Base-by-base conservation (phyloP, 2,113 vertebrate genomes). In the Mustelus asterias region DNA sequence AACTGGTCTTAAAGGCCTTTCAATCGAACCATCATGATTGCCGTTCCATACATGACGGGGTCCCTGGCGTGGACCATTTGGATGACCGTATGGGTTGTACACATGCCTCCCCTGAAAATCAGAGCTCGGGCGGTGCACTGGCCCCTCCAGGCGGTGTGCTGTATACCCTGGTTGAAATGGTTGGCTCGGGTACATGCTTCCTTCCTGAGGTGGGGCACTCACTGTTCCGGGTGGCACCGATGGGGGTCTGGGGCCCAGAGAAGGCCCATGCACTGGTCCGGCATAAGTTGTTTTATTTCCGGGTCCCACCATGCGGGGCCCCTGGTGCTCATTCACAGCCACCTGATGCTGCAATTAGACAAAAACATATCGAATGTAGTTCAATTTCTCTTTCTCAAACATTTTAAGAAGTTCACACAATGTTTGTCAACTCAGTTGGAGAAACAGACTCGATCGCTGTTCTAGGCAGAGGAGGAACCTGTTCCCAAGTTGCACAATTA, bases 21-120 rank as follows among this genome's bases (percentile, higher is more conserved):
- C 96, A 97, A 98, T 72, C 0, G 97, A 0, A 22, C 97, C 72
- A 96, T 97, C 97, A 0, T 98, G 98, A 96, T 98, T 97, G 96
- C 98, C 98, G 0, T 98, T 98, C 99, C 99, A 99, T 96, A 98
- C 96, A 24, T 97, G 97, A 0, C 98, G 97, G 0, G 98, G 97
- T 0, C 97, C 96, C 0, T 14, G 94, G 20, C 69, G 26, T 16
- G 69, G 69, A 14, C 97, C 97, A 96, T 98, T 98, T 96, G 98
- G 97, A 96, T 98, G 98, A 95, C 98, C 98, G 96, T 98, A 97
- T 14, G 98, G 97, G 5, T 97, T 97, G 96, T 98, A 99, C 95
- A 98, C 97, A 96, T 98, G 96, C 26, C 96, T 96, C 0, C 97
- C 97, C 33, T 98, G 97, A 0, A 98, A 96, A 89, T 98, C 98